Base-by-base conservation (phyloP, 2,113 vertebrate species). In the Rhinogobius similis region DNA sequence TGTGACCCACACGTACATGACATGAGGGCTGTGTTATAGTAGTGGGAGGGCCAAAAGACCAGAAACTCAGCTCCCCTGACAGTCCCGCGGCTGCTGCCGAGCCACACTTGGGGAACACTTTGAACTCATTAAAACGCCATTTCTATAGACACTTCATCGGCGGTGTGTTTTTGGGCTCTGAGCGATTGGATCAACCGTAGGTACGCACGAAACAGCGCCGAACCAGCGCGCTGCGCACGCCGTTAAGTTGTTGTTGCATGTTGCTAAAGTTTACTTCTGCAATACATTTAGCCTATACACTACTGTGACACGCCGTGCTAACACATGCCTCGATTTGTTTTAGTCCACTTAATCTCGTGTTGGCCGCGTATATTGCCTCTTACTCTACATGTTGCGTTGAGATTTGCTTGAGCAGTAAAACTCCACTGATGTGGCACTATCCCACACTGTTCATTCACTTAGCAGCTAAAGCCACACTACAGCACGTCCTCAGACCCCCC, bases 21-120 rank as follows among this genome's bases (percentile, higher is more conserved):
- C n/a, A n/a, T n/a, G 32, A 7, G 32, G 32, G 32, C 5, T 3
- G 12, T 0, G 41, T 6, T 2, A 0, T 38, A 5, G 9, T 24
- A 21, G 58, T 38, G 67, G 73, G 79, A 50, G 77, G 43, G 65
- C 6, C 56, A 9, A 65, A 59, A 0, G 8, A 10, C 6, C 44
- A 46, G 62, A 43, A 70, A 26, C 63, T 52, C n/a, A 18, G 4
- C 7, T 24, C 43, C 10, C 26, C 43, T 69, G 62, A 69, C 70
- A 58, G 24, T 16, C 11, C 55, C 2, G 23, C 24, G 14, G n/a
- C 21, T 23, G 7, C 58, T 20, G 4, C 11, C 3, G 29, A 26
- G n/a, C 38, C 16, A 24, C 68, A 10, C 59, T 43, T 10, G 5
- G 20, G 0, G 38, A 11, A 13, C n/a, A 23, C 53, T 3, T 5